Conservation (phyloP, 1,140 invertebrate species). For the Battus philenor region DNA sequence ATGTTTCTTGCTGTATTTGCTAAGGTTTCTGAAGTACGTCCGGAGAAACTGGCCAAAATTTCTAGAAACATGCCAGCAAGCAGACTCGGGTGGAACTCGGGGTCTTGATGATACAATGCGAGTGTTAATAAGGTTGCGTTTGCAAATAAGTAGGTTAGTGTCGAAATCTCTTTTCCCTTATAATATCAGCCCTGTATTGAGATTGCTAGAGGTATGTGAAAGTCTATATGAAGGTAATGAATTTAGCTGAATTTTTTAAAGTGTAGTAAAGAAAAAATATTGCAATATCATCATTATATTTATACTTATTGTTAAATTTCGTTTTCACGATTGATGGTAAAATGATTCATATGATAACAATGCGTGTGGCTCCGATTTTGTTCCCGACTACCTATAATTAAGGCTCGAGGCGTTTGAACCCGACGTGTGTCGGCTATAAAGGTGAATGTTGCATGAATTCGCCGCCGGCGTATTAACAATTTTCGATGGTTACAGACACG, state of each 20-base stretch:
- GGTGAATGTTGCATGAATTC: not conserved
- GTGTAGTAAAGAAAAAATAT: no score
- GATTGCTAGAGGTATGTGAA: slow-evolving; percentile 89
- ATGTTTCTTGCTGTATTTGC: slow-evolving; percentile 90
- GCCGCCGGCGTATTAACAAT: not conserved
- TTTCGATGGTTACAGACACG: slow-evolving; percentile 1
- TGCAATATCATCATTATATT: no score
- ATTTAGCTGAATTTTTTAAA: slow-evolving; percentile 78
- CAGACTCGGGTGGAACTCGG: slow-evolving; percentile 74
- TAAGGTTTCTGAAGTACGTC: slow-evolving; percentile 91
- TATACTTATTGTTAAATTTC: not conserved
- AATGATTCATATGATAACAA: slow-evolving; percentile 6
- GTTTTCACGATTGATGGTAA: not conserved
- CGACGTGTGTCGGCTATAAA: not conserved
- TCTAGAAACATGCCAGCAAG: slow-evolving; percentile 81
- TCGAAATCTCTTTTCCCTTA: slow-evolving; percentile 91
- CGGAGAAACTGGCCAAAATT: slow-evolving; percentile 90
- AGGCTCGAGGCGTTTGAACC: slow-evolving; percentile 12
- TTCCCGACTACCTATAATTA: slow-evolving; percentile 9
- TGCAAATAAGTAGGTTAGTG: slow-evolving; percentile 89
- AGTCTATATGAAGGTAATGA: slow-evolving; percentile 89
- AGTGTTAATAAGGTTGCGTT: slow-evolving; percentile 85
- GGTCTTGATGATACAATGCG: slow-evolving; percentile 90
- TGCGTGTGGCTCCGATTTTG: slow-evolving; percentile 8
- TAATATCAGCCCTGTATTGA: slow-evolving; percentile 91